Conservation (phyloP, 2,888 invertebrate species). For the Lepidonotus clava region DNA sequence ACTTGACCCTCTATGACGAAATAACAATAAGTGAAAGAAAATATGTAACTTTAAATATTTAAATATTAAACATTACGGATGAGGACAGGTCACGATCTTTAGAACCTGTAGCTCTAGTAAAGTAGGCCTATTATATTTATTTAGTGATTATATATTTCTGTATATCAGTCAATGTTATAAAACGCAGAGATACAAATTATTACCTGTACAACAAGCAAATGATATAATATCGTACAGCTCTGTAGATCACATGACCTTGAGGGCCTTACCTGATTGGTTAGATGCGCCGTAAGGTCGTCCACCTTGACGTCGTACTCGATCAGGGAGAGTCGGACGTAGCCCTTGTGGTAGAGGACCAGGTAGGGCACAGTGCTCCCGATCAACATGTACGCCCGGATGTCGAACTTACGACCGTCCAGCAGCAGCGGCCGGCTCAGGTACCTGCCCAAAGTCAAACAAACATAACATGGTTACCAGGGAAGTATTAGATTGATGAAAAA, state of each 20-base stretch:
- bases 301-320: conserved; percentile 79
- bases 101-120: too few species aligned
- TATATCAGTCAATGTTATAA: background rate
- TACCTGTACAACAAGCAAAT: too few species aligned
- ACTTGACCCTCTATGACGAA: too few species aligned
- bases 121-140: too few species aligned
- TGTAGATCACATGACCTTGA: background rate
- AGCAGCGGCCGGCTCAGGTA: conserved; percentile 79
- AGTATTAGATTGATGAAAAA: too few species aligned
- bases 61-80: too few species aligned
- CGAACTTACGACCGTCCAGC: conserved; percentile 80
- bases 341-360: conserved; percentile 79
- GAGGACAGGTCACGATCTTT: too few species aligned
- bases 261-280: conserved; percentile 41
- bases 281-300: conserved; percentile 71
- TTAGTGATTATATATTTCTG: background rate
- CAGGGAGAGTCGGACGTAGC: conserved; percentile 79
- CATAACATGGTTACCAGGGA: too few species aligned
- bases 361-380: conserved; percentile 79
- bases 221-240: too few species aligned
- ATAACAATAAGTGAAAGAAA: too few species aligned
- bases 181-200: too few species aligned
- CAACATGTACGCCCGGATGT: conserved; percentile 80
- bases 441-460: conserved; percentile 68
- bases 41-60: too few species aligned